These are phyloP conservation scores for Thomomys bottae DNA, from an alignment of 2,113 vertebrate species.

Conservation along the genomic window DNA sequence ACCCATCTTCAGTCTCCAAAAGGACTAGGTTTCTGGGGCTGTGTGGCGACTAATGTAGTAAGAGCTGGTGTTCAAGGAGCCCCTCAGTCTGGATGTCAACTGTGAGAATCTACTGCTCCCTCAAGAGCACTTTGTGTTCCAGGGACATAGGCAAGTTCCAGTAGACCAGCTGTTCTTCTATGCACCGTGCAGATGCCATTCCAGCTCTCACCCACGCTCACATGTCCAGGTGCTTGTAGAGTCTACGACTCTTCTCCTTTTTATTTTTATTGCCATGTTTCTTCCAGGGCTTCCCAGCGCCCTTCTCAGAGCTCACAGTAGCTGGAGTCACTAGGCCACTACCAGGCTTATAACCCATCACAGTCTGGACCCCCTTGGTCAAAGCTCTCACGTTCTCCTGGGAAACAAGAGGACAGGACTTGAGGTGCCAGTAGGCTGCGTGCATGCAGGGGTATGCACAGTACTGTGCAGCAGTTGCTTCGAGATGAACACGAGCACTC, in stretches of 20 bases:
- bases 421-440: neutral
- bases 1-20: neutral
- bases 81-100: neutral
- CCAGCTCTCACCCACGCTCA: conserved; percentile 74
- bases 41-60: rapidly evolving
- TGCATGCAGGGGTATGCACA: neutral
- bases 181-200: neutral
- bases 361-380: conserved; percentile 91
- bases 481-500: neutral
- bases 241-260: conserved; percentile 95
- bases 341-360: conserved; percentile 93
- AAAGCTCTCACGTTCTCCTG: conserved; percentile 95
- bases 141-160: neutral
- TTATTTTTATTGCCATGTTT: conserved; percentile 97
- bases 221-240: conserved; percentile 94
- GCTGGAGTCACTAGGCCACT: conserved; percentile 77
- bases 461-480: neutral
- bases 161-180: neutral
- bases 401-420: neutral
- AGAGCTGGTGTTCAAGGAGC: neutral
- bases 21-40: neutral
- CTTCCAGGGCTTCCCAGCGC: conserved; percentile 94
- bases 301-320: conserved; percentile 63
- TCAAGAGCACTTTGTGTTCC: neutral
- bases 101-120: neutral